Evolutionary conservation across 2,888 invertebrate species (phyloP).

Genomic region (Ametastegia equiseti): DNA sequence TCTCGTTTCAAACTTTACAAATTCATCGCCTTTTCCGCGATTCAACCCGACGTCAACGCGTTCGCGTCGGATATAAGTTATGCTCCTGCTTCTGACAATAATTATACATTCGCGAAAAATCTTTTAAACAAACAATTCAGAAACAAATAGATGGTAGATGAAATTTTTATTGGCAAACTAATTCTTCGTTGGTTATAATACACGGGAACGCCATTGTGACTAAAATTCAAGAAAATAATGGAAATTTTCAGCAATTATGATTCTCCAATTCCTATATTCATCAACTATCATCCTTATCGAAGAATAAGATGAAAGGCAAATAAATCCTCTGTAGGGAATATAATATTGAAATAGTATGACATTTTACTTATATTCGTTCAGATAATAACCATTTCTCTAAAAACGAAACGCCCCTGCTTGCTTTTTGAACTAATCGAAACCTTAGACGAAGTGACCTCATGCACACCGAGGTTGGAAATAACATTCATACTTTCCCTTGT

Average conservation of each 20-base stretch:
- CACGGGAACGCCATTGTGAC: neutral
- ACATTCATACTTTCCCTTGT: neutral
- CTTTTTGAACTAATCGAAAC: neutral
- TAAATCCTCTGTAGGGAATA: too few species aligned
- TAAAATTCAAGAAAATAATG: neutral
- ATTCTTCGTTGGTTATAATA: neutral
- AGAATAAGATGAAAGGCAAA: too few species aligned
- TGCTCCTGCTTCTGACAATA: neutral
- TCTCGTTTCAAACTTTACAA: constrained; percentile 2
- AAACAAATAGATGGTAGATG: neutral
- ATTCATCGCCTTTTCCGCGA: neutral
- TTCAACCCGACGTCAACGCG: neutral
- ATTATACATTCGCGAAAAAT: neutral
- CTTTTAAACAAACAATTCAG: neutral
- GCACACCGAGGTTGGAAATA: neutral
- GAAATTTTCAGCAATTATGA: neutral
- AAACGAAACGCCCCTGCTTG: neutral
- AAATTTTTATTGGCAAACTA: neutral
- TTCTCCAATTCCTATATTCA: neutral
- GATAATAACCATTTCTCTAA: neutral
- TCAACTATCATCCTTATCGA: neutral
- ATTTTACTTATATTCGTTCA: neutral
- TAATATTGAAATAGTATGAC: too few species aligned
- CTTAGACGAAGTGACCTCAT: neutral
- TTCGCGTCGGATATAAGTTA: neutral